phyloP scores from a whole-genome alignment of 2,888 invertebrate species.

The Sinotaia quadrata region DNA sequence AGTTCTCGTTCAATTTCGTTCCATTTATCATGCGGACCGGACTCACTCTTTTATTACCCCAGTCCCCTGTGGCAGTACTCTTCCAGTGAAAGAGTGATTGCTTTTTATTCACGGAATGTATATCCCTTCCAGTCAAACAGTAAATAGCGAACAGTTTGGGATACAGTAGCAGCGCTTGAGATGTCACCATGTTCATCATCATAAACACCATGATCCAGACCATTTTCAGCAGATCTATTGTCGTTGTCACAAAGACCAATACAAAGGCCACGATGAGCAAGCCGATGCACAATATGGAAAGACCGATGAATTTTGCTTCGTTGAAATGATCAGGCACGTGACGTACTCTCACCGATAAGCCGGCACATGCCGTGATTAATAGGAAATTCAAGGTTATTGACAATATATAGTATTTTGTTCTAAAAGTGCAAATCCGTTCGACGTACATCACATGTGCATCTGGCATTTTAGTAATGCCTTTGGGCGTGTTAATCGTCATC shows the following conservation, averaged over 20 bases:
- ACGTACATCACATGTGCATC: slow-evolving; percentile 40
- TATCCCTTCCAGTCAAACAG: slow-evolving; percentile 24
- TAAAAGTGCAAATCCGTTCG: slow-evolving; percentile 48
- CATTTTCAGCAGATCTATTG: slow-evolving; percentile 25
- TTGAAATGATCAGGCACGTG: slow-evolving; percentile 58
- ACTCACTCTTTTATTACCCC: too few species aligned
- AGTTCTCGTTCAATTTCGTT: too few species aligned
- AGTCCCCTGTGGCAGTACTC: too few species aligned
- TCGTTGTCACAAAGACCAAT: slow-evolving; percentile 49
- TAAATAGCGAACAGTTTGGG: slow-evolving; percentile 52
- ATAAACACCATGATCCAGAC: slow-evolving; percentile 47
- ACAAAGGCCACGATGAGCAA: slow-evolving; percentile 60
- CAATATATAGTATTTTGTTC: slow-evolving; percentile 43
- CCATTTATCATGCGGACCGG: too few species aligned
- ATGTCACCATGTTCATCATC: slow-evolving; percentile 48
- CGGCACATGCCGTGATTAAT: slow-evolving; percentile 51
- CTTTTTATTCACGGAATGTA: too few species aligned
- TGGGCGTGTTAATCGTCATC: slow-evolving; percentile 36
- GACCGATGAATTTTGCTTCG: slow-evolving; percentile 55
- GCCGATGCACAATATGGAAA: slow-evolving; percentile 56
- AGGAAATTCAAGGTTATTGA: slow-evolving; percentile 51
- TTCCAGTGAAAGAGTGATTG: too few species aligned
- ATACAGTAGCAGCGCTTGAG: slow-evolving; percentile 46
- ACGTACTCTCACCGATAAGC: slow-evolving; percentile 54
- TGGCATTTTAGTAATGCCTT: slow-evolving; percentile 43